phyloP scores from a whole-genome alignment of 2,113 vertebrate genomes.

The Eclectus roratus region DNA sequence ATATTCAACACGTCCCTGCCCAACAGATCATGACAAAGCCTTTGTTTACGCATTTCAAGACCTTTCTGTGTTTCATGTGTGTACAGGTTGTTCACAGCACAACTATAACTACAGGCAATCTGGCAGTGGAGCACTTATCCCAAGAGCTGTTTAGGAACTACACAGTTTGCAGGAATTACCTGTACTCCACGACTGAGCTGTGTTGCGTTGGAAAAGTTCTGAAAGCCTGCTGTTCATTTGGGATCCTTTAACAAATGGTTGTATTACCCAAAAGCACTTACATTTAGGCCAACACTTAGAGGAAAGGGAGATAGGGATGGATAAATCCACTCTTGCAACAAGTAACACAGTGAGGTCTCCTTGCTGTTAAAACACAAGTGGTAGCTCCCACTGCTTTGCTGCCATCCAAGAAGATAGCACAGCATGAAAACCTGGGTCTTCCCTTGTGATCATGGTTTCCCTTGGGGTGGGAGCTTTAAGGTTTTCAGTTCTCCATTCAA shows the following conservation, averaged over 20 bases:
- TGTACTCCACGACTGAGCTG: neutral
- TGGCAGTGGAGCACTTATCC: neutral
- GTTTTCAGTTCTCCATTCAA: neutral
- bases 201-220: accelerated
- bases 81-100: neutral
- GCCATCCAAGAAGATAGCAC: accelerated
- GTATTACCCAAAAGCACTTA: neutral
- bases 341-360: neutral
- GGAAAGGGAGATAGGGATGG: neutral
- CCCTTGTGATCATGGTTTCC: neutral
- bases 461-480: neutral
- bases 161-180: neutral
- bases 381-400: neutral
- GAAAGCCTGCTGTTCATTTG: neutral
- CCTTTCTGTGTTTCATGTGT: neutral
- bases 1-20: neutral
- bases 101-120: neutral
- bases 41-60: neutral
- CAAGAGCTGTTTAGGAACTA: neutral
- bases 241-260: neutral
- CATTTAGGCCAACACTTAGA: neutral
- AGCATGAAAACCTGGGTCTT: neutral
- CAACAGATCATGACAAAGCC: neutral
- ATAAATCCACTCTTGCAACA: neutral
- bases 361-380: neutral